Conservation (phyloP, 1,140 invertebrate species). For the Musca domestica region DNA sequence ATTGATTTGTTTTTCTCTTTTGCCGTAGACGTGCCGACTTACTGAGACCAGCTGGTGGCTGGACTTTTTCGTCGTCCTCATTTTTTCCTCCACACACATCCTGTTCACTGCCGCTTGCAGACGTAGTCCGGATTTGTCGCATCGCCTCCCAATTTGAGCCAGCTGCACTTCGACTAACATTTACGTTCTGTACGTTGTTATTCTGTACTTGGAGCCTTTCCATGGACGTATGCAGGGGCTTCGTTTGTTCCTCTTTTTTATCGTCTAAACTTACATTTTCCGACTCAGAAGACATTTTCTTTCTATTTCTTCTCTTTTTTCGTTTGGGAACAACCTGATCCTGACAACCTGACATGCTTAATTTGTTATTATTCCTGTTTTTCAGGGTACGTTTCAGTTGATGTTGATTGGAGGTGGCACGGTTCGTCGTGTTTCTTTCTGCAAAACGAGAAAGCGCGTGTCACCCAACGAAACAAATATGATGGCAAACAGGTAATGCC, state of each 20-base stretch:
- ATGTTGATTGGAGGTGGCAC: too few relatives aligned
- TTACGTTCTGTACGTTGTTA: background rate
- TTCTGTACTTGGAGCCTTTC: background rate
- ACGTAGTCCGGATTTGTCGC: background rate
- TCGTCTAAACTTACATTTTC: background rate
- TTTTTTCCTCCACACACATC: background rate
- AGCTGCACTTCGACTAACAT: constrained; percentile 33
- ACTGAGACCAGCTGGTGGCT: constrained; percentile 23
- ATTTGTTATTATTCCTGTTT: too few relatives aligned
- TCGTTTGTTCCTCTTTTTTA: background rate
- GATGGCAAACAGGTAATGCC: too few relatives aligned
- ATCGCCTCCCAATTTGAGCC: constrained; percentile 39
- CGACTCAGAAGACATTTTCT: too few relatives aligned
- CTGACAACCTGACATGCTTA: too few relatives aligned
- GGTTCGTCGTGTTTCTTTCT: too few relatives aligned
- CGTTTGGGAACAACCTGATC: too few relatives aligned
- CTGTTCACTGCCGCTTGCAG: background rate
- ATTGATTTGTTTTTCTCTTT: constrained; percentile 34
- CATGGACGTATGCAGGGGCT: background rate
- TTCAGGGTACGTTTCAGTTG: too few relatives aligned
- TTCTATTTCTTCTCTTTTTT: too few relatives aligned
- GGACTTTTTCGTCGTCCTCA: background rate
- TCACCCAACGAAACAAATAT: too few relatives aligned
- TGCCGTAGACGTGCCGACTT: constrained; percentile 43
- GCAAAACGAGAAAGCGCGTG: too few relatives aligned